Base-by-base conservation (phyloP, 2,113 vertebrate genomes). In the Hipposideros armiger region DNA sequence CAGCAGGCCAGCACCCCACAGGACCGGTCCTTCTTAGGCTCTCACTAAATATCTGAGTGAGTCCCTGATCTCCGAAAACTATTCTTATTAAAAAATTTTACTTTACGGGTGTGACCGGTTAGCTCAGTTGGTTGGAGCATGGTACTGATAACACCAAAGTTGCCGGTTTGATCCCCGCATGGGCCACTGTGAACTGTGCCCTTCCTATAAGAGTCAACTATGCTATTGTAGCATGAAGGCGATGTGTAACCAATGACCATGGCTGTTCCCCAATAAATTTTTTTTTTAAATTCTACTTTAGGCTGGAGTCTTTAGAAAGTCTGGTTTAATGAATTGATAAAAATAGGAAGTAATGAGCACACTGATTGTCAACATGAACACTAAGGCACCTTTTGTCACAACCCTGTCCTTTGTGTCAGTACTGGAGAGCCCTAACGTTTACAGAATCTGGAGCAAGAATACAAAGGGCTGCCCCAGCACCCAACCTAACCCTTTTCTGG, bases 1-100 rank as follows among this genome's bases (percentile, higher is more conserved):
- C 22, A 0, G 4, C n/a, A 2, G 14, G 45, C 19, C 19, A 5
- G 72, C 56, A 36, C 22, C 14, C 47, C 2, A 1, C 14, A 36
- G 54, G 67, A 3, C n/a, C n/a, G 17, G 73, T n/a, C 56, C 45
- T 70, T 28, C 20, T 45, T 7, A 9, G 15, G 58, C 5, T 32
- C 52, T 56, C 40, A 0, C 15, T 17, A 47, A 10, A 56, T 26
- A 24, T 24, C 10, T 64, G 28, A 83, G 42, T 11, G 36, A 70
- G 58, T 54, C 42, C 17, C 9, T 42, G 64, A 60, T 42, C 28
- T 54, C 66, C 56, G 32, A 76, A 73, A 72, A 3, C n/a, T 52
- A 2, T 52, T 60, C 83, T 77, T 47, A 9, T 28, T 36, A 36
- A 80, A 64, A 67, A 67, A 17, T 17, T 95, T 45, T 72, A 17